Evolutionary conservation across 2,888 invertebrate species (phyloP), one percentile per base, ranked within the genome.

Genomic region (Ichneumoninae sp.): DNA sequence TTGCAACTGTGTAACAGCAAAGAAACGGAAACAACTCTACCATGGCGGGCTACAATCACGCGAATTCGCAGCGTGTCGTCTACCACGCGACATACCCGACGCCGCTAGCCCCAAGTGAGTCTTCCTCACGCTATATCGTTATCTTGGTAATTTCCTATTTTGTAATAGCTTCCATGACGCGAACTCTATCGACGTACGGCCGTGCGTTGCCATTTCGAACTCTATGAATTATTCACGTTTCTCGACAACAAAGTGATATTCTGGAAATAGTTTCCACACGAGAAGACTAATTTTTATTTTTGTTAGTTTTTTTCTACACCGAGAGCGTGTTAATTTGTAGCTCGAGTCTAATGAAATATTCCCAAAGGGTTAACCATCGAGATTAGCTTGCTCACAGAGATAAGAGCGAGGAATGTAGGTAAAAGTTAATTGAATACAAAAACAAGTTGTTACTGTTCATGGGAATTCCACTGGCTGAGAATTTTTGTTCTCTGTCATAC

Each of bases 81-180:
- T 93, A 93, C 91, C 93, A 93, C 90, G 92, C 93, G 90, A 92
- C 93, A 88, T 93, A 93, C 90, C 93, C 93, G 90, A 93, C 92
- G 91, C 93, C 93, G 84, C 91, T 93, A 78, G 93, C 93, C 86
- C 93, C 93, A 91, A 93, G 93, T 93, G 93, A 93, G 93, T 93
- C 89, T 87, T 88, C 87, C 84, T 89, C 89, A 89, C 87, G 87
- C 86, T 86, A 88, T 88, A 80, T 78, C 75, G 68, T 68, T 83
- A 80, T 79, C 70, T 77, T 69, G 62, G 72, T 74, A 52, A 81
- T 84, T 84, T 84, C 80, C 77, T 81, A 74, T 84, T 84, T 81
- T 78, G n/a, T 69, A 72, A 78, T 84, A 69, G 70, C 72, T 74
- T 76, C 22, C 50, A 71, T 36, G 57, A 52, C 54, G 33, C 52